Evolutionary conservation across 1,140 invertebrate genomes (phyloP).

Genomic region (Trigoniulus corallinus): DNA sequence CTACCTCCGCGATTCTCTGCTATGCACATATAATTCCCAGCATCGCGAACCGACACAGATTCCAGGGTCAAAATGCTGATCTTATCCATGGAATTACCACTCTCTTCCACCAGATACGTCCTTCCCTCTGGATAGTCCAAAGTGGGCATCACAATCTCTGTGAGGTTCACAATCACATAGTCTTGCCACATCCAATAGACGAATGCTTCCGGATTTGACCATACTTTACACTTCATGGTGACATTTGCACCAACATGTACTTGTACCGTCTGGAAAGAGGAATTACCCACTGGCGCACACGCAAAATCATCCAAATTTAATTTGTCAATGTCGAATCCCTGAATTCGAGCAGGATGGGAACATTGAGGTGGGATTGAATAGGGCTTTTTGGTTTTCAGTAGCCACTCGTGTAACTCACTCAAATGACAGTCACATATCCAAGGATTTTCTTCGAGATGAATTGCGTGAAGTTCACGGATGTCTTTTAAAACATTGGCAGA

Average conservation of each 20-base stretch:
- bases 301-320: constrained; percentile 67
- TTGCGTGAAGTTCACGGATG: constrained; percentile 50
- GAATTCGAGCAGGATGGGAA: constrained; percentile 31
- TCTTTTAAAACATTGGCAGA: constrained; percentile 32
- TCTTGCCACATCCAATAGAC: constrained; percentile 80
- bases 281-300: constrained; percentile 46
- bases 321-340: constrained; percentile 41
- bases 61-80: constrained; percentile 62
- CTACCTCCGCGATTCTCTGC: constrained; percentile 80
- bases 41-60: constrained; percentile 70
- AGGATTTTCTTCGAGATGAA: constrained; percentile 75
- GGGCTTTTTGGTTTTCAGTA: constrained; percentile 63
- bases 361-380: constrained; percentile 57
- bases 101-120: constrained; percentile 47
- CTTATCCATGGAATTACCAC: constrained; percentile 34
- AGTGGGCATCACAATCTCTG: constrained; percentile 33
- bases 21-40: constrained; percentile 75
- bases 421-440: constrained; percentile 79
- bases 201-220: constrained; percentile 57
- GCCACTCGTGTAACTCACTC: constrained; percentile 62
- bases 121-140: constrained; percentile 30
- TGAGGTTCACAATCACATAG: constrained; percentile 56
- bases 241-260: constrained; percentile 64
- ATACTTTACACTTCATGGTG: constrained; percentile 60
- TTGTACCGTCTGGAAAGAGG: constrained; percentile 37